phyloP scores from a whole-genome alignment of 53 echinoderm and acorn worm species.

The Henricia sp. region DNA sequence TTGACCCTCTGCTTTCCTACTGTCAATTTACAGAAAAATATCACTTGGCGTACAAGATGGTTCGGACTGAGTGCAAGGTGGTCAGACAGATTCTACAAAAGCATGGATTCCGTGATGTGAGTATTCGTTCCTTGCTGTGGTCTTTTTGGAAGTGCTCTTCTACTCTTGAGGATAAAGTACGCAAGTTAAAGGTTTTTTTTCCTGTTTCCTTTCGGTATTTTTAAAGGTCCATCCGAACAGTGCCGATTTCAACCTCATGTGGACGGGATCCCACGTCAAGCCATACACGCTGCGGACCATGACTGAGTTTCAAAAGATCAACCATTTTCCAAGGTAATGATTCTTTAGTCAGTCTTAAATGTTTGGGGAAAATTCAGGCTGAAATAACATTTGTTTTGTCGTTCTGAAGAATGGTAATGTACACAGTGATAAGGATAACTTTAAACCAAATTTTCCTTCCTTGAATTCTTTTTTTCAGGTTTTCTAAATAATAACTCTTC shows the following conservation, averaged over 20 bases:
- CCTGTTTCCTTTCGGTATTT: conserved; percentile 25
- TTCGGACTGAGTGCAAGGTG: conserved; percentile 93
- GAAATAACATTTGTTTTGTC: not conserved
- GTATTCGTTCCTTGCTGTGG: too few relatives aligned
- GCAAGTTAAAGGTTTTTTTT: too few relatives aligned
- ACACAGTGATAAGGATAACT: too few relatives aligned
- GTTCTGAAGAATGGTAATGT: too few relatives aligned
- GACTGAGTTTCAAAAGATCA: conserved; percentile 98
- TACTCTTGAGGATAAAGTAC: too few relatives aligned
- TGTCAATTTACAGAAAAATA: conserved; percentile 75
- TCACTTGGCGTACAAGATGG: conserved; percentile 95
- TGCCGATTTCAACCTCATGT: conserved; percentile 96
- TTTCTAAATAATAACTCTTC: too few relatives aligned
- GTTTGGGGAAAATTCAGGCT: not conserved
- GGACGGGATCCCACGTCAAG: conserved; percentile 98
- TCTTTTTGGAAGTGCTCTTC: too few relatives aligned
- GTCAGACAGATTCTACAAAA: conserved; percentile 92
- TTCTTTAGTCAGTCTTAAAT: not conserved
- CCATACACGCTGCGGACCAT: conserved; percentile 92
- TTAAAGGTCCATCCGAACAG: conserved; percentile 96
- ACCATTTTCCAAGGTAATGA: conserved; percentile 96
- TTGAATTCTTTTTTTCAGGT: too few relatives aligned
- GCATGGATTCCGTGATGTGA: conserved; percentile 97
- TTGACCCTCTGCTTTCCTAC: too few relatives aligned
- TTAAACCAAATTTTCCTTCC: too few relatives aligned